phyloP scores from a whole-genome alignment of 1,140 invertebrate genomes.

The Dendroctonus valens region DNA sequence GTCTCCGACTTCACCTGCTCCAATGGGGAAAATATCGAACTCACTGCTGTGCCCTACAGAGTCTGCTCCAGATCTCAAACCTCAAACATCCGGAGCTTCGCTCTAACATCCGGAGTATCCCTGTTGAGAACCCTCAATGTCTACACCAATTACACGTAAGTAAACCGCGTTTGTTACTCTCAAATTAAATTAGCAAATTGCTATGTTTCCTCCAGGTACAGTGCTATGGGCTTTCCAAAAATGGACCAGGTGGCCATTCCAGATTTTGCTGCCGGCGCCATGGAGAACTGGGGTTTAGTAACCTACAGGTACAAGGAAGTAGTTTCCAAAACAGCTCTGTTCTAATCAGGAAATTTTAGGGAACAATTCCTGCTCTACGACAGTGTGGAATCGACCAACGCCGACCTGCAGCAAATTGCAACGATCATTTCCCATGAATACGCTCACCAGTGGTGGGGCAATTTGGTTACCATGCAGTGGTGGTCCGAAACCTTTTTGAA shows the following conservation, averaged over 20 bases:
- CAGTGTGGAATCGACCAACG: slow-evolving; percentile 51
- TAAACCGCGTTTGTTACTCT: neutral
- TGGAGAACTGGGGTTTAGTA: slow-evolving; percentile 90
- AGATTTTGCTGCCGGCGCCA: slow-evolving; percentile 85
- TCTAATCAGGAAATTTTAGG: slow-evolving; percentile 45
- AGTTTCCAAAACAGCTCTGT: slow-evolving; percentile 52
- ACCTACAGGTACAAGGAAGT: slow-evolving; percentile 78
- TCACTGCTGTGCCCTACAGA: slow-evolving; percentile 45
- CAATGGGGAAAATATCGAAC: slow-evolving; percentile 49
- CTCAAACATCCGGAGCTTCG: slow-evolving; percentile 56
- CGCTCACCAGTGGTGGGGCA: slow-evolving; percentile 70
- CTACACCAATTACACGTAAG: slow-evolving; percentile 23
- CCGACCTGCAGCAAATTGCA: slow-evolving; percentile 52
- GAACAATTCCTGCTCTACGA: slow-evolving; percentile 61
- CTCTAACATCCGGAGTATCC: slow-evolving; percentile 63
- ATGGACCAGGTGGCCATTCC: slow-evolving; percentile 69
- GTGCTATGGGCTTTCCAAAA: slow-evolving; percentile 40
- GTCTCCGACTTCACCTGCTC: slow-evolving; percentile 45
- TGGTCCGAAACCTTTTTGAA: slow-evolving; percentile 56
- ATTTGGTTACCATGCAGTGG: slow-evolving; percentile 62
- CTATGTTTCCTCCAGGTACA: slow-evolving; percentile 14
- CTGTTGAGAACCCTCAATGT: slow-evolving; percentile 23
- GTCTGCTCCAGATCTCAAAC: slow-evolving; percentile 68
- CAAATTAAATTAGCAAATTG: neutral
- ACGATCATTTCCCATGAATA: slow-evolving; percentile 63